Percentiles rank a stretch among this genome's conserved stretches.
These are phyloP conservation scores for Drosophila triauraria DNA, from an alignment of 1,140 invertebrate species.

Conservation along the genomic window DNA sequence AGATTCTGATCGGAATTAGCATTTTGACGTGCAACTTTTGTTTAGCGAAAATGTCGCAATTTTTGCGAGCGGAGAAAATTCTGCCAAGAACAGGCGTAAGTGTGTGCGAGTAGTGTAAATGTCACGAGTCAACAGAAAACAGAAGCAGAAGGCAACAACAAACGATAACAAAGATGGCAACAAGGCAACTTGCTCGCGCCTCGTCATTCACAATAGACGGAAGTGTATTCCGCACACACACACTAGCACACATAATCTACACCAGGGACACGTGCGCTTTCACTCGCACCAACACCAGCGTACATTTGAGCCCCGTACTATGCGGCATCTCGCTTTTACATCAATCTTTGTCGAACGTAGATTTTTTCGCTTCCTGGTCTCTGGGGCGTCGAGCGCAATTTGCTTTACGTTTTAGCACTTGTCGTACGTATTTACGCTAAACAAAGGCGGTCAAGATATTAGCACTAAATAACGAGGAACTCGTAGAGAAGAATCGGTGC, in stretches of 20 bases:
- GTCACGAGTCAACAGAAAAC: conserved; percentile 71
- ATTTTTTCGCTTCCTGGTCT: conserved; percentile 74
- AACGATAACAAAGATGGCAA: conserved; percentile 71
- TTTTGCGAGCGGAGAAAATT: conserved; percentile 40
- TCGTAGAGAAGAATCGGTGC: background rate
- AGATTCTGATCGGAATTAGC: conserved; percentile 56
- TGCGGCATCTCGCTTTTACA: conserved; percentile 71
- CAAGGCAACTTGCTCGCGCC: conserved; percentile 42
- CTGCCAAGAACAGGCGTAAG: conserved; percentile 37
- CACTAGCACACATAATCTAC: conserved; percentile 26
- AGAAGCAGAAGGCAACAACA: conserved; percentile 39
- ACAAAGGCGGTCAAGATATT: conserved; percentile 36
- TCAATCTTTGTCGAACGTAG: conserved; percentile 76
- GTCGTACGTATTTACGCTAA: conserved; percentile 35
- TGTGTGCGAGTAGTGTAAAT: conserved; percentile 47
- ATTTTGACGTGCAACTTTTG: conserved; percentile 38
- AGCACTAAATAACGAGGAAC: conserved; percentile 17
- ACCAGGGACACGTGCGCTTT: conserved; percentile 74
- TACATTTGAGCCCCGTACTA: conserved; percentile 43
- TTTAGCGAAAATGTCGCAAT: conserved; percentile 58
- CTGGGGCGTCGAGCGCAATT: conserved; percentile 30
- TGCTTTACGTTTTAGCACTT: conserved; percentile 55
- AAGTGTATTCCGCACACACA: conserved; percentile 66
- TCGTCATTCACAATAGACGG: conserved; percentile 78
- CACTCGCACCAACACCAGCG: conserved; percentile 49